Percentiles rank a stretch among this genome's conserved stretches.
Evolutionary conservation across 2,888 invertebrate genomes (phyloP).

Genomic region (Drosophila neutralis): DNA sequence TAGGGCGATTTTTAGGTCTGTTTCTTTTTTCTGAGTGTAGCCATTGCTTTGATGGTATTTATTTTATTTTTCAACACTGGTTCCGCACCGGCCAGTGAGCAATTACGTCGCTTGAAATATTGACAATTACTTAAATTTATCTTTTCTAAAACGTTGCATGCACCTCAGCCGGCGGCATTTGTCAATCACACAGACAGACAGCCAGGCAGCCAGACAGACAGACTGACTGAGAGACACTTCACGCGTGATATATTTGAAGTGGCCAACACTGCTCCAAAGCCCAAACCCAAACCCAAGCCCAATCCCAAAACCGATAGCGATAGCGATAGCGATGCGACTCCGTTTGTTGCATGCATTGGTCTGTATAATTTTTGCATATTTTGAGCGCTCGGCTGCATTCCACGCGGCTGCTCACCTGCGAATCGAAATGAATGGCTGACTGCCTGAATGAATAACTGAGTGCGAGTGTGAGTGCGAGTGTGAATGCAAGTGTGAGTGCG

Average conservation of each 20-base stretch:
- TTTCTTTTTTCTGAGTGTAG: conserved; percentile 1
- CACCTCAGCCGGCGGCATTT: conserved; percentile 71
- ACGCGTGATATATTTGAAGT: conserved; percentile 78
- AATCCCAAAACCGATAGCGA: background rate
- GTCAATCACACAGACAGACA: conserved; percentile 67
- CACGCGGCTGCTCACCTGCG: conserved; percentile 76
- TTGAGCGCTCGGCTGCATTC: conserved; percentile 63
- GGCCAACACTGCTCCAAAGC: conserved; percentile 47
- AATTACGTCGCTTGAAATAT: conserved; percentile 78
- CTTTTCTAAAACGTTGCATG: conserved; percentile 76
- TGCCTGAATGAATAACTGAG: conserved; percentile 52
- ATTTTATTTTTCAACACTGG: conserved; percentile 47
- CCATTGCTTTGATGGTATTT: conserved; percentile 51
- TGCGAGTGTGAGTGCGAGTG: background rate
- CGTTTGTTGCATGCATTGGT: conserved; percentile 54
- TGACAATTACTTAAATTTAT: conserved; percentile 81
- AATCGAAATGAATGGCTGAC: conserved; percentile 66
- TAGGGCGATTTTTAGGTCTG: no score
- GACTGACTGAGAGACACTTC: conserved; percentile 55
- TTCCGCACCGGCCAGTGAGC: conserved; percentile 43
- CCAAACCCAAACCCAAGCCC: conserved; percentile 11
- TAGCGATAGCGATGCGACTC: background rate
- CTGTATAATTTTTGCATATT: conserved; percentile 78
- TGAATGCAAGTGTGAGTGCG: conserved; percentile 35
- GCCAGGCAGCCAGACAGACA: conserved; percentile 18